A percentile compares a stretch with the other conserved stretches of the same genome.
phyloP scores from a whole-genome alignment of 2,888 invertebrate genomes.

The Drosophila lacicola region DNA sequence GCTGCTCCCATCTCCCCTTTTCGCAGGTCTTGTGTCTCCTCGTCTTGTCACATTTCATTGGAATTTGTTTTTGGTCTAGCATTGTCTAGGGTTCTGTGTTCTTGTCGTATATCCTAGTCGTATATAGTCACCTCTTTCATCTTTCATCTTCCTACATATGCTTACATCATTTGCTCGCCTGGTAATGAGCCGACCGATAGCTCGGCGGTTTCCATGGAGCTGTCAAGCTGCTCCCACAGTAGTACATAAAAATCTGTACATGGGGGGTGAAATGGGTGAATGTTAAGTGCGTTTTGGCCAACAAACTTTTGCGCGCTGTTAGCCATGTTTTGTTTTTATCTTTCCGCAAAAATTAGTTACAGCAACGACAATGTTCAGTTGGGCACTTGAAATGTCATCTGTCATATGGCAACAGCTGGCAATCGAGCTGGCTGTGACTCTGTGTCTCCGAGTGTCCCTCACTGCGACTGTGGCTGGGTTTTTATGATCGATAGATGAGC shows the following conservation, averaged over 20 bases:
- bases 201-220: constrained; percentile 5
- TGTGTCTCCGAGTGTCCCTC: neutral
- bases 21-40: neutral
- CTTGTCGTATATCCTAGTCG: neutral
- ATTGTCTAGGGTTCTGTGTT: constrained; percentile 6
- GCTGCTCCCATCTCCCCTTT: neutral
- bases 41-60: constrained; percentile 53
- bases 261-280: constrained; percentile 4
- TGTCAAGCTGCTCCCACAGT: constrained; percentile 27
- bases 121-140: constrained; percentile 1
- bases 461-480: constrained; percentile 20
- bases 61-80: constrained; percentile 55
- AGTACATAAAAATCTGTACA: constrained; percentile 47
- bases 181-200: constrained; percentile 65
- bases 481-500: constrained; percentile 65
- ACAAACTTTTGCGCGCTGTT: constrained; percentile 16
- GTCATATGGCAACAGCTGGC: constrained; percentile 71
- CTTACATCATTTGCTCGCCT: constrained; percentile 51
- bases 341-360: constrained; percentile 68
- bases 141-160: constrained; percentile 55
- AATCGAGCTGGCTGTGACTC: neutral
- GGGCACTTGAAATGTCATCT: constrained; percentile 74
- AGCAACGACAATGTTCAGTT: constrained; percentile 41
- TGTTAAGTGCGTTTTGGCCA: constrained; percentile 41
- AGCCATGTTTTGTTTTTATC: constrained; percentile 26